Conservation (phyloP, 2,888 invertebrate genomes). For the Idaea straminata region DNA sequence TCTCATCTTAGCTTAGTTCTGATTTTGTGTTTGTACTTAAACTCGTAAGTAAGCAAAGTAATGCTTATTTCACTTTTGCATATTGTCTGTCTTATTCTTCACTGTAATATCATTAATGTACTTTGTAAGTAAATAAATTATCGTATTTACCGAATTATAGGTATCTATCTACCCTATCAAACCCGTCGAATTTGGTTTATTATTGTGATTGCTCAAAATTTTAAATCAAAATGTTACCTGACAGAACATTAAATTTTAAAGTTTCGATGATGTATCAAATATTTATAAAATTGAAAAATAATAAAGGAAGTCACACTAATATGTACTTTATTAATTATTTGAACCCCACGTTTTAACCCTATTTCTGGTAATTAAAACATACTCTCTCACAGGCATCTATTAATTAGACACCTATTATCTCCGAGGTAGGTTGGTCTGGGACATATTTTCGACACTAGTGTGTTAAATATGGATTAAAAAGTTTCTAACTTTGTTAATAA, state of each 20-base stretch:
- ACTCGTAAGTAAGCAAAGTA: background rate
- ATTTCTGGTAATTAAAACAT: constrained; percentile 1
- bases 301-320: constrained; percentile 67
- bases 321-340: constrained; percentile 42
- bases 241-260: constrained; percentile 46
- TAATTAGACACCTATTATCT: too few relatives aligned
- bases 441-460: too few relatives aligned
- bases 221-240: constrained; percentile 57
- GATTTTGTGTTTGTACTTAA: background rate
- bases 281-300: constrained; percentile 62
- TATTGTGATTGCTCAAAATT: constrained; percentile 63
- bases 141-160: background rate
- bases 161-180: constrained; percentile 8
- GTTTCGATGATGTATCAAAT: constrained; percentile 62
- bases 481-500: too few relatives aligned
- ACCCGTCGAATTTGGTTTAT: constrained; percentile 29
- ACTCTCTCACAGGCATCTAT: too few relatives aligned
- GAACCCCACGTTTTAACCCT: background rate
- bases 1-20: background rate
- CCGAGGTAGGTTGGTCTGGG: too few relatives aligned
- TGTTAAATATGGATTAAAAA: too few relatives aligned
- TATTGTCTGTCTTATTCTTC: constrained; percentile 10
- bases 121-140: background rate
- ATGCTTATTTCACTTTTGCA: constrained; percentile 19
- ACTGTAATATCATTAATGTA: constrained; percentile 11